These are phyloP conservation scores for Dallia pectoralis DNA, from an alignment of 2,797 vertebrate genomes.

Conservation along the genomic window DNA sequence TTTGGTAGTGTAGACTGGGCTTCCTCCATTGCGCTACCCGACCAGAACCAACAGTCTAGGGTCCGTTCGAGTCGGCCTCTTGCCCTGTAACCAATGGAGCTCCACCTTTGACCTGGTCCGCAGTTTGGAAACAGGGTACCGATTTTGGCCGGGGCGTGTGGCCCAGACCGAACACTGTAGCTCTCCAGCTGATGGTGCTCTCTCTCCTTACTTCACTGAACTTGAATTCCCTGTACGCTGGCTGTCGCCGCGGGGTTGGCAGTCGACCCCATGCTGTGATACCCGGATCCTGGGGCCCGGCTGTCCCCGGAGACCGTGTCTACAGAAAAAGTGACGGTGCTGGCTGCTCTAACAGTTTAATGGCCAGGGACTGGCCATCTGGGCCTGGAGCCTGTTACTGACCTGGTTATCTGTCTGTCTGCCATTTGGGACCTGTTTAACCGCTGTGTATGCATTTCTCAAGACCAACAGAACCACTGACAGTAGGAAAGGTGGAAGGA, in stretches of 20 bases:
- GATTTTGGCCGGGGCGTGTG: not conserved
- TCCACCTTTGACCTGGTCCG: not conserved
- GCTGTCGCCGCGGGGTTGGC: slow-evolving; percentile 28
- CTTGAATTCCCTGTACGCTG: slow-evolving; percentile 12
- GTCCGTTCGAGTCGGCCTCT: not conserved
- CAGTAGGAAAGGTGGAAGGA: not conserved
- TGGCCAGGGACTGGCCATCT: not conserved
- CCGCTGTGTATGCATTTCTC: slow-evolving; percentile 53
- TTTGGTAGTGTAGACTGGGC: too few relatives aligned
- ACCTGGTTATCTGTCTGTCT: slow-evolving; percentile 23
- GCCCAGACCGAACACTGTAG: slow-evolving; percentile 11
- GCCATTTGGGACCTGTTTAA: slow-evolving; percentile 27
- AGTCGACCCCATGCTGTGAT: slow-evolving; percentile 57
- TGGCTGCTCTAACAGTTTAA: not conserved
- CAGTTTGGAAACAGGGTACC: not conserved
- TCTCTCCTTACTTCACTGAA: slow-evolving; percentile 28
- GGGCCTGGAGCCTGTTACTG: slow-evolving; percentile 31
- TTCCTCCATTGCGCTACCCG: too few relatives aligned
- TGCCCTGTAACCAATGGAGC: not conserved
- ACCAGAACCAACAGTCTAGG: not conserved
- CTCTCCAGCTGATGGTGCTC: slow-evolving; percentile 41
- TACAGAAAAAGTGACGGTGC: slow-evolving; percentile 1
- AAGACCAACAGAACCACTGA: not conserved
- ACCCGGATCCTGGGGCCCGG: not conserved
- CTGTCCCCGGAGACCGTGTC: not conserved